Conservation (phyloP, 2,113 vertebrate genomes). For the Mormyrus lacerda region DNA sequence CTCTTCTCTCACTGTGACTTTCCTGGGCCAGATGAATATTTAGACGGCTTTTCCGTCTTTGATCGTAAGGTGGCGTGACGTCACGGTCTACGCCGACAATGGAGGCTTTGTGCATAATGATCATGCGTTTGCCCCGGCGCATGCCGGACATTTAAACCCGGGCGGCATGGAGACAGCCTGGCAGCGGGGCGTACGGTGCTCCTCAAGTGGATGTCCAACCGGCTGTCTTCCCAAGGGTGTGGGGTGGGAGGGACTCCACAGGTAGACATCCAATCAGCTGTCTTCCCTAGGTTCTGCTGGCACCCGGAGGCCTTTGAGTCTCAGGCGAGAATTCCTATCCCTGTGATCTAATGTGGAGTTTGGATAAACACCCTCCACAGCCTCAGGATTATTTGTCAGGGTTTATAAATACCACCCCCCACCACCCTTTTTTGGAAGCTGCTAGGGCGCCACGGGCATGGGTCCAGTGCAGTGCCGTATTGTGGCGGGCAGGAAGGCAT, state of each 20-base stretch:
- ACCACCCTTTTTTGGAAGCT: not conserved
- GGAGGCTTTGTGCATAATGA: conserved; percentile 53
- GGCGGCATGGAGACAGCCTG: conserved; percentile 37
- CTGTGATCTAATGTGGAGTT: not conserved
- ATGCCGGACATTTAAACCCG: conserved; percentile 51
- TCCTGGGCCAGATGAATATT: conserved; percentile 25
- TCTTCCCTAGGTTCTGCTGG: not conserved
- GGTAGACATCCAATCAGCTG: not conserved
- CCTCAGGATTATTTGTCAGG: conserved; percentile 6
- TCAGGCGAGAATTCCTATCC: not conserved
- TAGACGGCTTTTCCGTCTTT: conserved; percentile 41
- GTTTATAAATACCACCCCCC: conserved; percentile 23
- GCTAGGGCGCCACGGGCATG: not conserved
- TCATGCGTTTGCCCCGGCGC: conserved; percentile 40
- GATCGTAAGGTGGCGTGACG: conserved; percentile 52
- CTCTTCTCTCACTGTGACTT: conserved; percentile 36
- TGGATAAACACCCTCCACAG: not conserved
- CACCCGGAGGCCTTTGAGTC: not conserved
- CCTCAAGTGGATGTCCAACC: not conserved
- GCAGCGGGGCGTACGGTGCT: not conserved
- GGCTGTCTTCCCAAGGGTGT: not conserved
- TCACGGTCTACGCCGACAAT: conserved; percentile 56
- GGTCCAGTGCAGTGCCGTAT: not conserved
- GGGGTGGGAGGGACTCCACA: not conserved
- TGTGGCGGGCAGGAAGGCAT: not conserved